Evolutionary conservation across 2,797 vertebrate species (phyloP).

Genomic region (Neosilurus mollespiculum): DNA sequence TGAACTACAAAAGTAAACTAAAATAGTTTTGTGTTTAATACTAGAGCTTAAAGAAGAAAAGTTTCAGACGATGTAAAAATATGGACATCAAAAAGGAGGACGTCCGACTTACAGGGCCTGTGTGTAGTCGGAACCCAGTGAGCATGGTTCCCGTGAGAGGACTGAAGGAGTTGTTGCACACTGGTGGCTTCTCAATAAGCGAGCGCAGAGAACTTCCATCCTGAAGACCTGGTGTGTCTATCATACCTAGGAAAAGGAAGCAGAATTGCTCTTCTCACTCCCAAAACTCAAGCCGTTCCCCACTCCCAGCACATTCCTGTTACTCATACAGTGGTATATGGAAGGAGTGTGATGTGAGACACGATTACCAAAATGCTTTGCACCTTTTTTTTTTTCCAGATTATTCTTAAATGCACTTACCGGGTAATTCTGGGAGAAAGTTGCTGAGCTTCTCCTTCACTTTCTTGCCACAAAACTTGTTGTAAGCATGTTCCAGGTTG

Average conservation of each 20-base stretch:
- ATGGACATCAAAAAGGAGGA: background rate
- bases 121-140: slow-evolving; percentile 92
- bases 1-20: background rate
- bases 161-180: slow-evolving; percentile 92
- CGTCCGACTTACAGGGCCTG: slow-evolving; percentile 83
- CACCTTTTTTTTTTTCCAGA: background rate
- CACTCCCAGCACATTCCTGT: background rate
- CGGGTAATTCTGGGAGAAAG: slow-evolving; percentile 94
- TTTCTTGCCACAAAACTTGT: slow-evolving; percentile 97
- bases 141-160: slow-evolving; percentile 91
- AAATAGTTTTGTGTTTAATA: background rate
- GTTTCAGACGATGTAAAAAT: background rate
- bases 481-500: slow-evolving; percentile 93
- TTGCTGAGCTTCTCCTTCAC: slow-evolving; percentile 98
- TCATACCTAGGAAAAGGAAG: slow-evolving; percentile 78
- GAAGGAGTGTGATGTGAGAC: background rate
- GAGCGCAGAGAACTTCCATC: slow-evolving; percentile 95
- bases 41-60: background rate
- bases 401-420: slow-evolving; percentile 55
- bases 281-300: background rate
- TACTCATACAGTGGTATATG: background rate
- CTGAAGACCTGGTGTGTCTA: slow-evolving; percentile 90
- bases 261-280: background rate
- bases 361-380: background rate
- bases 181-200: slow-evolving; percentile 93